phyloP scores from a whole-genome alignment of 2,888 invertebrate species.

The Notodonta dromedarius region DNA sequence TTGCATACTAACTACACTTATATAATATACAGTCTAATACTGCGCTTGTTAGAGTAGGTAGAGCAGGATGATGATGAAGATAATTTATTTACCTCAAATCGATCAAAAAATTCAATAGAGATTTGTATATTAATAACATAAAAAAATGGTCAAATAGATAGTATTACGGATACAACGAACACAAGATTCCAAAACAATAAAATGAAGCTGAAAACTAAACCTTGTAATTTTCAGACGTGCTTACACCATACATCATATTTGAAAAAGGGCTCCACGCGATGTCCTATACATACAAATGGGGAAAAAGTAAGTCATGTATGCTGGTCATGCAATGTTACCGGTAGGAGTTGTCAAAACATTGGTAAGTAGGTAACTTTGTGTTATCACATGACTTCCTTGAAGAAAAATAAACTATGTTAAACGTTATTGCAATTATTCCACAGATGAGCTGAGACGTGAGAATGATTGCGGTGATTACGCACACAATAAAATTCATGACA shows the following conservation, averaged over 20 bases:
- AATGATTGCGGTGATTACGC: constrained; percentile 16
- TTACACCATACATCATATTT: constrained; percentile 2
- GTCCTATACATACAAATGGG: constrained; percentile 21
- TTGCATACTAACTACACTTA: constrained; percentile 20
- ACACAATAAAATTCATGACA: constrained; percentile 15
- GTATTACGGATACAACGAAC: too few species aligned
- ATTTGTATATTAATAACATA: too few species aligned
- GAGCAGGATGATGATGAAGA: too few species aligned
- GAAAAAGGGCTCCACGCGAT: constrained; percentile 16
- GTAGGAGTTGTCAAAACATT: constrained; percentile 20
- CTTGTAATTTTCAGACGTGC: neutral
- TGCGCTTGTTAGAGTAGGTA: neutral
- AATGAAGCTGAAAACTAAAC: neutral
- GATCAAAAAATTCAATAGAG: too few species aligned
- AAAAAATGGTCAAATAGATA: too few species aligned
- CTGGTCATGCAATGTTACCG: constrained; percentile 17
- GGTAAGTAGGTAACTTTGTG: constrained; percentile 17
- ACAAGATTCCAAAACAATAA: too few species aligned
- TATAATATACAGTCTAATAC: neutral
- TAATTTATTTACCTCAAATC: too few species aligned
- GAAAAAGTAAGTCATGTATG: constrained; percentile 16
- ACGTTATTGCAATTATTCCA: neutral
- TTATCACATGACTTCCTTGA: neutral
- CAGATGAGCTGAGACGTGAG: constrained; percentile 9
- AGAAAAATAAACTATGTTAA: neutral